phyloP scores from a whole-genome alignment of 2,888 invertebrate species.

The Philhelius pedissequus region DNA sequence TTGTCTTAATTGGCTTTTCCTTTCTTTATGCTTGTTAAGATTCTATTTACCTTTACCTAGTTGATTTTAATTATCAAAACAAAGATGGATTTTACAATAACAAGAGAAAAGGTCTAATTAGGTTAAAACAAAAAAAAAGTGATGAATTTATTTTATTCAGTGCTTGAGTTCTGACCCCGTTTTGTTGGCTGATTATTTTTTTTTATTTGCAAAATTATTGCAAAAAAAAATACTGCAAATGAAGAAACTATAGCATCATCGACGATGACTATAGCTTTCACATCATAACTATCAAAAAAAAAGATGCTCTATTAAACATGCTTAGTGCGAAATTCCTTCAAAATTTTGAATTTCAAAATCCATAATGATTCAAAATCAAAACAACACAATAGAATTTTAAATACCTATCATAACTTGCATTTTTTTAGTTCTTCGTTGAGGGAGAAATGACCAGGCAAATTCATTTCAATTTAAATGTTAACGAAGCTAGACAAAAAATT shows the following conservation, averaged over 20 bases:
- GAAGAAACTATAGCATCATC: background rate
- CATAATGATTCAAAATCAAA: too few species aligned
- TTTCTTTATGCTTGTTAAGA: background rate
- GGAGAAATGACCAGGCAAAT: too few species aligned
- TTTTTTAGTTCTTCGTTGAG: too few species aligned
- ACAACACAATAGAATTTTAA: too few species aligned
- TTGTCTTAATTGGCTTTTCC: slow-evolving; percentile 19
- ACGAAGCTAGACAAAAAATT: too few species aligned
- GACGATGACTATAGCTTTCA: too few species aligned
- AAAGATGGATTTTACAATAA: background rate
- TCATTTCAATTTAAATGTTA: too few species aligned
- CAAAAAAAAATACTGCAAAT: background rate
- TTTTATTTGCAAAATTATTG: background rate
- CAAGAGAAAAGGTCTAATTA: background rate
- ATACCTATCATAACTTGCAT: too few species aligned
- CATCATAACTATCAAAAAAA: too few species aligned
- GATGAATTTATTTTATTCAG: background rate
- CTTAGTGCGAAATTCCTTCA: too few species aligned
- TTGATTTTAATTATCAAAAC: background rate
- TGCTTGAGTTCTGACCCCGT: background rate
- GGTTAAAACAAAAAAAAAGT: background rate
- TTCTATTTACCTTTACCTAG: background rate
- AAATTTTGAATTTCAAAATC: too few species aligned
- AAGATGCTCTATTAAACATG: too few species aligned
- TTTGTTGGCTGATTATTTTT: background rate